These are phyloP conservation scores for Apotomis turbidana DNA, from an alignment of 2,888 invertebrate genomes.

Conservation along the genomic window DNA sequence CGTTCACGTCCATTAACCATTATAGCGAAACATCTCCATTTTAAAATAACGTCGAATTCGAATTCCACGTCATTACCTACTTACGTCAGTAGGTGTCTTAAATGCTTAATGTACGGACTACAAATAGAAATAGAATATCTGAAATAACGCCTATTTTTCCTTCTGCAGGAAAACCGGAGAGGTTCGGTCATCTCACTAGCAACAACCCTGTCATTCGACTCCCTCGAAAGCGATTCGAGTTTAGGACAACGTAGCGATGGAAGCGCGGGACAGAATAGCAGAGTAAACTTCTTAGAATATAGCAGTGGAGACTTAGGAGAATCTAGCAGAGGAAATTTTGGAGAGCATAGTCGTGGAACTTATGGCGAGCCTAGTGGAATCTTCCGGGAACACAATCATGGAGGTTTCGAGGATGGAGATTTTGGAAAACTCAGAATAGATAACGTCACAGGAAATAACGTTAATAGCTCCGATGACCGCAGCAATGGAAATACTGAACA, in stretches of 20 bases:
- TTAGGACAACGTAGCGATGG: not conserved
- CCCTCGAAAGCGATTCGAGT: not conserved
- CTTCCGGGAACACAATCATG: not conserved
- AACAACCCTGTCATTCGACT: conserved; percentile 25
- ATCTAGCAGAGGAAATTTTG: not conserved
- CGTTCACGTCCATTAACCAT: too few species aligned
- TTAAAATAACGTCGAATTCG: too few species aligned
- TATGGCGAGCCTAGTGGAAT: not conserved
- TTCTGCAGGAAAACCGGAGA: conserved; percentile 43
- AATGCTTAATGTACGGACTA: too few species aligned
- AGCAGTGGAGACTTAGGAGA: not conserved
- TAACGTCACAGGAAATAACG: not conserved
- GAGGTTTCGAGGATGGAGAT: not conserved
- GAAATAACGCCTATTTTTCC: not conserved
- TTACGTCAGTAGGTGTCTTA: too few species aligned
- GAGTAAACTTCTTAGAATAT: not conserved
- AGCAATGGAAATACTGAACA: not conserved
- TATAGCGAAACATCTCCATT: too few species aligned
- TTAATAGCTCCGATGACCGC: not conserved
- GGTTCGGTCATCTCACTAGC: conserved; percentile 18
- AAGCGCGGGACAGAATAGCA: not conserved
- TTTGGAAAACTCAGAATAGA: not conserved
- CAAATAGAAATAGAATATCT: not conserved
- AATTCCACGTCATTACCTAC: too few species aligned
- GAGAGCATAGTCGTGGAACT: not conserved